Base-by-base conservation (phyloP, 2,888 invertebrate genomes). In the Apamea sordens region DNA sequence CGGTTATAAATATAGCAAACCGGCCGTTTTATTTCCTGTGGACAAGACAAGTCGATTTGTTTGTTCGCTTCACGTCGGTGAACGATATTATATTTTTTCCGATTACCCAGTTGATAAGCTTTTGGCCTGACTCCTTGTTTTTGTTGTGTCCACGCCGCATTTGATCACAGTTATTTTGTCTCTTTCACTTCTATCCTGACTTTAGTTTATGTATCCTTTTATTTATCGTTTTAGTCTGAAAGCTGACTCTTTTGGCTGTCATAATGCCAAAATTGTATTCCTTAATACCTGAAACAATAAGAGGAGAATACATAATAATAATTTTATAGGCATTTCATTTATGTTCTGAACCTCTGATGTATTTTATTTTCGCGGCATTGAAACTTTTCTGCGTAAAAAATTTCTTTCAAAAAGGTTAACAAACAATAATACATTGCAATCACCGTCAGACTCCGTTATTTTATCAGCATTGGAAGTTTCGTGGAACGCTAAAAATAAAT, bases 401-500 rank as follows among this genome's bases (percentile, higher is more conserved):
- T 28, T 73, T 11, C 32, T 56, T 64, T 73, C n/a, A 53, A 36
- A 79, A 73, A 63, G 21, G 61, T 53, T 13, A 61, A 56, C 63
- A 67, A 63, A 74, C 70, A 75, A 72, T 73, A 75, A 80, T 63
- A 75, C 41, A 59, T 69, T 79, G 36, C 73, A 84, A 73, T 79
- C 69, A 73, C 76, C 81, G 77, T 71, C 73, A 82, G 72, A 74
- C 76, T 85, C 85, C 83, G 84, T 88, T 88, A 87, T 86, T 90
- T 90, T 91, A 92, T 91, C 89, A 92, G 90, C 92, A 92, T 91
- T 91, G 91, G 88, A 92, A 88, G 92, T 94, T 89, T 94, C 92
- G 92, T 94, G 91, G 93, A 94, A 94, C 92, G 92, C 96, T 96
- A 96, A 96, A 96, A 96, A 96, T 96, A 96, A 95, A 95, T 94